A percentile compares a stretch with the other conserved stretches of the same genome.
Conservation (phyloP, 2,113 vertebrate species). For the Indicator indicator region DNA sequence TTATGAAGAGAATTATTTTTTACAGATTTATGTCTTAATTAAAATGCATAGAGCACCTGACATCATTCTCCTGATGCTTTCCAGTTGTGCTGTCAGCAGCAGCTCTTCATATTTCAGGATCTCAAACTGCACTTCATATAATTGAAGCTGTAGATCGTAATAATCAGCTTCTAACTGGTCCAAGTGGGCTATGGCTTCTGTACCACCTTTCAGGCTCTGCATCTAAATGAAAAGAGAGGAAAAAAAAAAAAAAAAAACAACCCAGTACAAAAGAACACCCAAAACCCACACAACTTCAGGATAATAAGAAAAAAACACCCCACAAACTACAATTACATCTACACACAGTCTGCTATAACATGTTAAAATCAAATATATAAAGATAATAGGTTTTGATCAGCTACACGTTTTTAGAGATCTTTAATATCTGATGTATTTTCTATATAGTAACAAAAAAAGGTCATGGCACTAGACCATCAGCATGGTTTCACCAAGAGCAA, state of each 20-base stretch:
- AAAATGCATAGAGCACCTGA: conserved; percentile 80
- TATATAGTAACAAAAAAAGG: not conserved
- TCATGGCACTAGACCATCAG: not conserved
- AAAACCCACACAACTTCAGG: not conserved
- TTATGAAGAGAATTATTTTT: not conserved
- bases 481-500: too few species aligned
- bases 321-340: not conserved
- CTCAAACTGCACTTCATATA: conserved; percentile 96
- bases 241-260: not conserved
- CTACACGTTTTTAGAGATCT: not conserved
- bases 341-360: not conserved
- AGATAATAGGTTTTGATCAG: not conserved
- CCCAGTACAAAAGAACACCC: not conserved
- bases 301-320: not conserved
- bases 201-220: conserved; percentile 90
- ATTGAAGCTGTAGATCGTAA: conserved; percentile 95
- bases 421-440: not conserved
- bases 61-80: conserved; percentile 93
- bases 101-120: conserved; percentile 95
- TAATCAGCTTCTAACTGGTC: conserved; percentile 95
- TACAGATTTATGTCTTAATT: not conserved
- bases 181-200: conserved; percentile 89
- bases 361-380: not conserved
- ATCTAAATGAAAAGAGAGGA: conserved; percentile 79
- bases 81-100: conserved; percentile 91